phyloP scores from a whole-genome alignment of 2,797 vertebrate genomes.

The Microhierax caerulescens region DNA sequence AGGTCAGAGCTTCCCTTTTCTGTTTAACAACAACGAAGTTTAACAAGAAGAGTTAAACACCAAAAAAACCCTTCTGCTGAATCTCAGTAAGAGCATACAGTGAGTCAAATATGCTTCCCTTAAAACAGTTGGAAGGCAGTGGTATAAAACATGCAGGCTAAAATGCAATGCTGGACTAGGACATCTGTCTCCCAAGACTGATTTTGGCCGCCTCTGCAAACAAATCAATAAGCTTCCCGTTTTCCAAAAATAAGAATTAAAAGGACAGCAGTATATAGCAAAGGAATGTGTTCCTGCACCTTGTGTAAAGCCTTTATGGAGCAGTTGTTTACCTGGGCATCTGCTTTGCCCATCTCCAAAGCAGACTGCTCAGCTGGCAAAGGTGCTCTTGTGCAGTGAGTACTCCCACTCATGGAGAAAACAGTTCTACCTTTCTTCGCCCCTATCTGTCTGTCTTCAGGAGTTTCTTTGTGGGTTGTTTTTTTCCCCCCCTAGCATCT shows the following conservation, averaged over 20 bases:
- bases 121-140: not conserved
- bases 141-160: accelerated
- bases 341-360: not conserved
- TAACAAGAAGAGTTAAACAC: not conserved
- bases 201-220: not conserved
- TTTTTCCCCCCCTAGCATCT: not conserved
- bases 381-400: not conserved
- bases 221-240: slow-evolving; percentile 22
- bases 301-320: not conserved
- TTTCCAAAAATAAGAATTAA: not conserved
- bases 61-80: not conserved
- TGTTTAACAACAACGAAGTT: not conserved
- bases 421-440: slow-evolving; percentile 15
- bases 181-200: not conserved
- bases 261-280: not conserved
- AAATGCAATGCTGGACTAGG: not conserved
- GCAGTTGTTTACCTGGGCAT: not conserved
- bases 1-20: not conserved
- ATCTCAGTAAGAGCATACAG: not conserved
- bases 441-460: not conserved
- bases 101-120: not conserved
- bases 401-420: not conserved
- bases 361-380: not conserved
- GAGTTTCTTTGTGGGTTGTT: not conserved
- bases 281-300: not conserved